Conservation (phyloP, 2,888 invertebrate species). For the Phytoseiulus persimilis region DNA sequence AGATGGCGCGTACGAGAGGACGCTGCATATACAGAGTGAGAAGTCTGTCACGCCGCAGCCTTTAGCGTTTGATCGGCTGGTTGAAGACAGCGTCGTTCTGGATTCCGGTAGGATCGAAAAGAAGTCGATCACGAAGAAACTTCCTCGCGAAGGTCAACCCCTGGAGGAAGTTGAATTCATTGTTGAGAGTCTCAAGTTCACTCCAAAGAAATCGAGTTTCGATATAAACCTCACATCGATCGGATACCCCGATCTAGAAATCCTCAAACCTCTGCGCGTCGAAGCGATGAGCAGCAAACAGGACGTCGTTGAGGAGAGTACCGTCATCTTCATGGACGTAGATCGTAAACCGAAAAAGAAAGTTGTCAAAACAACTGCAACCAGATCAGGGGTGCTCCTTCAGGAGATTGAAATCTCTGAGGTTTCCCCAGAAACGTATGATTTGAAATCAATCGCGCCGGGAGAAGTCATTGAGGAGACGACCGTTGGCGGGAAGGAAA, state of each 20-base stretch:
- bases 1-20: constrained; percentile 9
- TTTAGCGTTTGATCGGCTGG: background rate
- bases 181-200: background rate
- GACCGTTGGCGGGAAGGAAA: background rate
- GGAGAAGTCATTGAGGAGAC: constrained; percentile 29
- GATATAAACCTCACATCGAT: background rate
- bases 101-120: background rate
- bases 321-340: background rate
- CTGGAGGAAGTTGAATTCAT: background rate
- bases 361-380: background rate
- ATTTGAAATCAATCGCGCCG: background rate
- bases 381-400: constrained; percentile 7
- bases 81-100: background rate
- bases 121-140: background rate
- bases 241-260: background rate
- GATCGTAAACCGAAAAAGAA: constrained; percentile 13
- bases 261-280: background rate
- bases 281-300: background rate
- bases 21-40: background rate
- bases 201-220: background rate
- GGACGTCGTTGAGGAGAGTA: background rate
- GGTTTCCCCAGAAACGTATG: background rate
- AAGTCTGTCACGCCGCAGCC: background rate
- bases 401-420: background rate
- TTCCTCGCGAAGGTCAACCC: background rate